phyloP scores from a whole-genome alignment of 1,140 invertebrate species.

The Drosophila nigromelanica region DNA sequence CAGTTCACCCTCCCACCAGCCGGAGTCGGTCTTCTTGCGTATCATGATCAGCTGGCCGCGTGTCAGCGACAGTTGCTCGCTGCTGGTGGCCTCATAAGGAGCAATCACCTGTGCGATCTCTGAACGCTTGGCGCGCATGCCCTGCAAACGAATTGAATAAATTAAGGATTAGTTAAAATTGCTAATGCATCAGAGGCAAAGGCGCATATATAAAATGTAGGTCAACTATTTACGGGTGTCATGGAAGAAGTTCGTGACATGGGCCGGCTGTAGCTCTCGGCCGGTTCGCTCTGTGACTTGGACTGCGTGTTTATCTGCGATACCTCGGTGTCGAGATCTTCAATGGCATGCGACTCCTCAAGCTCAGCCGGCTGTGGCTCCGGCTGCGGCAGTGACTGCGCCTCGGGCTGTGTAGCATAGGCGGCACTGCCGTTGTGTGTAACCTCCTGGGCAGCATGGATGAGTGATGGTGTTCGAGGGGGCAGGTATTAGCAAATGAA shows the following conservation, averaged over 20 bases:
- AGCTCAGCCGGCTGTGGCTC: slow-evolving; percentile 31
- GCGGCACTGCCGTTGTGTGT: slow-evolving; percentile 63
- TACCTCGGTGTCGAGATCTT: slow-evolving; percentile 83
- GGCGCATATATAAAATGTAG: slow-evolving; percentile 17
- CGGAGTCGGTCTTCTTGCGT: slow-evolving; percentile 96
- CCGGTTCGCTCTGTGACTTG: slow-evolving; percentile 78
- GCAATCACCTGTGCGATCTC: slow-evolving; percentile 96
- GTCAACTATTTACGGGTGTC: slow-evolving; percentile 83
- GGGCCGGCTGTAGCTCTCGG: slow-evolving; percentile 82
- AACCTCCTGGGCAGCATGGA: slow-evolving; percentile 60
- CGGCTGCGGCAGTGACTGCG: slow-evolving; percentile 29
- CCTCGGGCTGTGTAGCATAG: slow-evolving; percentile 42
- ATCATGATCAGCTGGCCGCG: slow-evolving; percentile 98
- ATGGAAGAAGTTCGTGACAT: slow-evolving; percentile 84
- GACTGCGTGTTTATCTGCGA: slow-evolving; percentile 84
- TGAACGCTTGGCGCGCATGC: slow-evolving; percentile 89
- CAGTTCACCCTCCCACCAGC: slow-evolving; percentile 99
- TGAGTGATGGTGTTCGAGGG: slow-evolving; percentile 42
- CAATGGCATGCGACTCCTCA: slow-evolving; percentile 76
- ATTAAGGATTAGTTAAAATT: slow-evolving; percentile 8
- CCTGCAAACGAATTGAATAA: slow-evolving; percentile 51
- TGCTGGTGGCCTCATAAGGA: slow-evolving; percentile 93
- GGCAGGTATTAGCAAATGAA: slow-evolving; percentile 65
- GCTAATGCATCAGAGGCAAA: not conserved
- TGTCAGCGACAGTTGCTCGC: slow-evolving; percentile 94